Evolutionary conservation across 2,888 invertebrate species (phyloP).

Genomic region (Agrochola lychnidis): DNA sequence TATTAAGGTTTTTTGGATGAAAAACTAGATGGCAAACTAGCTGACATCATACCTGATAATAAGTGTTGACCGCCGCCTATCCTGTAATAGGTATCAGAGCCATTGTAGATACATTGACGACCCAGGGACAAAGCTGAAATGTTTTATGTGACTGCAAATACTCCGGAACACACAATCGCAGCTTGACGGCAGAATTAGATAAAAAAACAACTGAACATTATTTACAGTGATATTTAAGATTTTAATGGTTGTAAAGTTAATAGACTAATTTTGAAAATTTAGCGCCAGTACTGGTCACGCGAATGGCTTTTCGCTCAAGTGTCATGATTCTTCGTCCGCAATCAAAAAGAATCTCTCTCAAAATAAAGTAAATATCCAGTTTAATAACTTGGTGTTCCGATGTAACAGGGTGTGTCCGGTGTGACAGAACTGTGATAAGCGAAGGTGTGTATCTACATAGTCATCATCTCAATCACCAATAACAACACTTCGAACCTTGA

Average conservation of each 20-base stretch:
- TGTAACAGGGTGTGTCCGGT: constrained; percentile 34
- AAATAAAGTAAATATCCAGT: not conserved
- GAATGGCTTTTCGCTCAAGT: not conserved
- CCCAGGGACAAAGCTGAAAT: not conserved
- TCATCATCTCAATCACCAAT: constrained; percentile 17
- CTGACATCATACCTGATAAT: not conserved
- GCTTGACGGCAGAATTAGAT: not conserved
- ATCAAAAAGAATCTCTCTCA: not conserved
- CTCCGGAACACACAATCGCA: not conserved
- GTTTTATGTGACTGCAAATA: not conserved
- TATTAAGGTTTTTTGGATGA: not conserved
- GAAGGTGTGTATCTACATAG: constrained; percentile 9
- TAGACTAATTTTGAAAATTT: not conserved
- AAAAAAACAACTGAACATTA: too few species aligned
- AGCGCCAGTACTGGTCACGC: not conserved
- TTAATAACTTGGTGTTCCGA: not conserved
- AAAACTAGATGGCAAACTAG: not conserved
- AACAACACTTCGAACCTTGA: not conserved
- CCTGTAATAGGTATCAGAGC: not conserved
- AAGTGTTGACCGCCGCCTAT: not conserved
- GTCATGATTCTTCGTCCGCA: not conserved
- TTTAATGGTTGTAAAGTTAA: too few species aligned
- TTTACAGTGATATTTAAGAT: not conserved
- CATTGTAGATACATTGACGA: not conserved
- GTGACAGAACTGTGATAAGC: constrained; percentile 4